Percentiles rank a stretch among this genome's conserved stretches.
Conservation (phyloP, 2,888 invertebrate species). For the Ochlodes sylvanus region DNA sequence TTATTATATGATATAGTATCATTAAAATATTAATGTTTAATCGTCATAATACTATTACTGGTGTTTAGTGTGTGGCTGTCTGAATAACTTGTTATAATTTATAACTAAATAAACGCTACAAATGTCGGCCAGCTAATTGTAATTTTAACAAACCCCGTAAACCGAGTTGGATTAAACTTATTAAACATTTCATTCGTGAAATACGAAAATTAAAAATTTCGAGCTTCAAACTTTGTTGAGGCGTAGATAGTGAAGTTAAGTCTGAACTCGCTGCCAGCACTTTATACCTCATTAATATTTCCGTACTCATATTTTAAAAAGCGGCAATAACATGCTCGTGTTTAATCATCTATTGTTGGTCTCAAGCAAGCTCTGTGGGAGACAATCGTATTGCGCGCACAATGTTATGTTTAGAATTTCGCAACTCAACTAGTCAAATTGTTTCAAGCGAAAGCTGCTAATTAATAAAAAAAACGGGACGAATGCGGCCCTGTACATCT, state of each 20-base stretch:
- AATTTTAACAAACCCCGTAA: conserved; percentile 1
- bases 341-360: conserved; percentile 25
- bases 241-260: conserved; percentile 28
- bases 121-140: background rate
- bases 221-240: conserved; percentile 16
- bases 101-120: background rate
- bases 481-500: conserved; percentile 72
- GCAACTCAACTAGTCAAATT: conserved; percentile 25
- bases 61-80: too few species aligned
- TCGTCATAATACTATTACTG: too few species aligned
- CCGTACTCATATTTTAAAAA: conserved; percentile 33
- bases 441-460: conserved; percentile 41
- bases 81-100: too few species aligned
- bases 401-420: conserved; percentile 13
- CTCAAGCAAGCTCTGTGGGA: conserved; percentile 21
- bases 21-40: too few species aligned
- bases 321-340: conserved; percentile 28
- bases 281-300: conserved; percentile 32
- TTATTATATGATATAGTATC: too few species aligned
- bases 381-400: conserved; percentile 19
- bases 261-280: conserved; percentile 29
- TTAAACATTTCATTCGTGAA: conserved; percentile 14
- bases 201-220: conserved; percentile 23
- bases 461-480: conserved; percentile 50
- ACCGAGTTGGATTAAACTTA: conserved; percentile 6